phyloP scores from a whole-genome alignment of 2,113 vertebrate species.

The Cochlearius cochlearius region DNA sequence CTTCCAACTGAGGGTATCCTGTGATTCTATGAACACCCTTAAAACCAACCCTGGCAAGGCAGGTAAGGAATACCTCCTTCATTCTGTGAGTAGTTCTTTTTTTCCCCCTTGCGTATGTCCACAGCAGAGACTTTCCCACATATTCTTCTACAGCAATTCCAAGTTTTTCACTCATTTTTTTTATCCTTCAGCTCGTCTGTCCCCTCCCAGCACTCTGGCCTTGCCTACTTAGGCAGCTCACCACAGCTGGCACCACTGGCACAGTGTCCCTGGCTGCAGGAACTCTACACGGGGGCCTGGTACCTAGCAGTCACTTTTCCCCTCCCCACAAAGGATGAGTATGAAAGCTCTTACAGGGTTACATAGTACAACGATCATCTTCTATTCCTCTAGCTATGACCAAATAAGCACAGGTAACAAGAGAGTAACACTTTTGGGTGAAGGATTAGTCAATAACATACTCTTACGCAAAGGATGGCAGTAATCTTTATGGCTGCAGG shows the following conservation, averaged over 20 bases:
- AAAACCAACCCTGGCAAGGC: neutral
- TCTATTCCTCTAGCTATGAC: neutral
- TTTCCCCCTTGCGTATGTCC: neutral
- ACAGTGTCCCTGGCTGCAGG: neutral
- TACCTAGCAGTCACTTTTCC: neutral
- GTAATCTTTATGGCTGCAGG: neutral
- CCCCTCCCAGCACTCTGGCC: neutral
- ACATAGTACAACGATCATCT: neutral
- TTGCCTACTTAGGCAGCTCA: neutral
- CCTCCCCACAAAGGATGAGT: neutral
- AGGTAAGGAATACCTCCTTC: neutral
- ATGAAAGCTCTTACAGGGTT: neutral
- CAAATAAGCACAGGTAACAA: neutral
- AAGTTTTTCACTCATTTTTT: neutral
- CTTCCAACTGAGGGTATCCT: neutral
- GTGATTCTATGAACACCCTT: neutral
- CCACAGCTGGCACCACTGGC: neutral
- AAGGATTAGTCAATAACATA: neutral
- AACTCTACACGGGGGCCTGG: neutral
- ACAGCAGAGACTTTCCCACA: neutral
- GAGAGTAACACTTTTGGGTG: fast-evolving
- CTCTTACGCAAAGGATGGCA: neutral
- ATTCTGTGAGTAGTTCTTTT: neutral
- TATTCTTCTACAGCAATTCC: neutral
- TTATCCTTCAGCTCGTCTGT: neutral